These are phyloP conservation scores for Xylophagus ater DNA, from an alignment of 2,888 invertebrate species.

Conservation along the genomic window DNA sequence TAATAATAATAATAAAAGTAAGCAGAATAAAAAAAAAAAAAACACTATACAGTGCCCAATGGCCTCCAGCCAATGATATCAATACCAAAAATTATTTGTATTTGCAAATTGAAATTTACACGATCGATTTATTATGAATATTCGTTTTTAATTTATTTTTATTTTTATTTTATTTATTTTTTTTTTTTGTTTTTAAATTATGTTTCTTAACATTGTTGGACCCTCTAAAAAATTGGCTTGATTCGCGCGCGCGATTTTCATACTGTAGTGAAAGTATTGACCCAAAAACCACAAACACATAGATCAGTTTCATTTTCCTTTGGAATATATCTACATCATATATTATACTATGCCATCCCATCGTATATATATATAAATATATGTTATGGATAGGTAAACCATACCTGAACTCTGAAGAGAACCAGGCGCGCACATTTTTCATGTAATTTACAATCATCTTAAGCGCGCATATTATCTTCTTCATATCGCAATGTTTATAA, in stretches of 20 bases:
- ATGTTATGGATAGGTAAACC: too few species aligned
- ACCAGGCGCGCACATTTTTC: slow-evolving; percentile 6
- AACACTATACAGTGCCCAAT: slow-evolving; percentile 3
- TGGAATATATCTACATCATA: too few species aligned
- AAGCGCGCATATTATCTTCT: slow-evolving; percentile 11
- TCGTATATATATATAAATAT: too few species aligned
- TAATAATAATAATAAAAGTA: too few species aligned
- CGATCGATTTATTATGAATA: slow-evolving; percentile 11
- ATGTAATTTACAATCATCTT: slow-evolving; percentile 8
- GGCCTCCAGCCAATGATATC: slow-evolving; percentile 2
- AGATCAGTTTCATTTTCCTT: background rate
- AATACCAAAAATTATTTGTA: too few species aligned
- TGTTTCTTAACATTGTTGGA: slow-evolving; percentile 7
- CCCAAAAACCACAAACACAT: slow-evolving; percentile 15
- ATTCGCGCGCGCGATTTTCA: slow-evolving; percentile 10
- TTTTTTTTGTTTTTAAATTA: slow-evolving; percentile 11
- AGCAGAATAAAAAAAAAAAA: too few species aligned
- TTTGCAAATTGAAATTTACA: slow-evolving; percentile 15
- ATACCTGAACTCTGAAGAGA: too few species aligned
- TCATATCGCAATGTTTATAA: slow-evolving; percentile 12
- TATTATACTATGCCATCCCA: too few species aligned
- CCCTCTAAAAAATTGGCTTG: slow-evolving; percentile 7
- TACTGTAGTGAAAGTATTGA: slow-evolving; percentile 18
- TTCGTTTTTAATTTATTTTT: slow-evolving; percentile 7
- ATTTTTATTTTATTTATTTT: background rate